A percentile compares a stretch with the other conserved stretches of the same genome.
Evolutionary conservation across 2,888 invertebrate genomes (phyloP).

Genomic region (Apotomis capreana): DNA sequence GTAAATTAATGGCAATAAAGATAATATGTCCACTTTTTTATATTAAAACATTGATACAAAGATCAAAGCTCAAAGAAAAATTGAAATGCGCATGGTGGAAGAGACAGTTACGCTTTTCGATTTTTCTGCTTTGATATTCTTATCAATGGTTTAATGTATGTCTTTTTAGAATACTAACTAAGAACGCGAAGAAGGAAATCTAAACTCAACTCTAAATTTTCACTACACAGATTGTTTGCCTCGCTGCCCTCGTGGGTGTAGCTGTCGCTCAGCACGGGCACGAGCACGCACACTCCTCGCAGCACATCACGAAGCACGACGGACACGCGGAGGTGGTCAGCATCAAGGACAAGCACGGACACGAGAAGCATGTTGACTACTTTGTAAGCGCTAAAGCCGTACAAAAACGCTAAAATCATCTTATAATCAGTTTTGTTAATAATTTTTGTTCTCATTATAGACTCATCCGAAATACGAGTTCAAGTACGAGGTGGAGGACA

Average conservation of each 20-base stretch:
- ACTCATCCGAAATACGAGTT: slow-evolving; percentile 61
- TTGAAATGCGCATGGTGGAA: too few relatives aligned
- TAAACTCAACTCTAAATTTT: not conserved
- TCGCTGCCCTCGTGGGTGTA: slow-evolving; percentile 28
- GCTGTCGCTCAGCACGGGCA: slow-evolving; percentile 49
- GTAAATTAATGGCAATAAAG: not conserved
- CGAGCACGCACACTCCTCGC: slow-evolving; percentile 53
- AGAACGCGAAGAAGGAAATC: too few relatives aligned
- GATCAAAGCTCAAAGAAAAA: too few relatives aligned
- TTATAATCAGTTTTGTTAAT: not conserved
- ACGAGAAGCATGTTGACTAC: slow-evolving; percentile 43
- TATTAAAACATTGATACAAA: too few relatives aligned
- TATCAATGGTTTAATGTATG: too few relatives aligned
- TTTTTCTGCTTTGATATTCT: too few relatives aligned
- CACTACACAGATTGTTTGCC: not conserved
- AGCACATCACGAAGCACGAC: slow-evolving; percentile 49
- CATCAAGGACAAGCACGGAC: slow-evolving; percentile 42
- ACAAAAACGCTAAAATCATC: not conserved
- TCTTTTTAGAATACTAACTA: too few relatives aligned
- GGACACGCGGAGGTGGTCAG: slow-evolving; percentile 44
- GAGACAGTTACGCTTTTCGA: too few relatives aligned
- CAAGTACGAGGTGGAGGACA: slow-evolving; percentile 76
- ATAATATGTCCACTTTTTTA: too few relatives aligned
- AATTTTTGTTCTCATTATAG: slow-evolving; percentile 42
- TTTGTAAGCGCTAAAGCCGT: slow-evolving; percentile 40